Evolutionary conservation across 2,888 invertebrate genomes (phyloP).

Genomic region (Lasioglossum malachurum): DNA sequence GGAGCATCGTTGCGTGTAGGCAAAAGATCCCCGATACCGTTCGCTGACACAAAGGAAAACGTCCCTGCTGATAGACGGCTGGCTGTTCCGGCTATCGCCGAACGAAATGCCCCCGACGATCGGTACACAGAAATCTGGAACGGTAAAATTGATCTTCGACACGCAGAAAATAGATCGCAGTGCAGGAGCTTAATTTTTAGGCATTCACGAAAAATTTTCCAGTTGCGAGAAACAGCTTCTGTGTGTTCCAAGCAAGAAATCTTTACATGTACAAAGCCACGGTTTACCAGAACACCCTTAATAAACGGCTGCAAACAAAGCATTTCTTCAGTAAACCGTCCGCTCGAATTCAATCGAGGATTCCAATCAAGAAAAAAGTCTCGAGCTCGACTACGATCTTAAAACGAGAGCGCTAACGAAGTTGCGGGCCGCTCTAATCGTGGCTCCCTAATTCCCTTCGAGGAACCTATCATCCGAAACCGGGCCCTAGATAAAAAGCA

Average conservation of each 20-base stretch:
- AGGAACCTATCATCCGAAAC: conserved; percentile 25
- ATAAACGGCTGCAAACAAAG: not conserved
- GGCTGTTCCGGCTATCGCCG: conserved; percentile 26
- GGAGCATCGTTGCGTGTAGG: conserved; percentile 41
- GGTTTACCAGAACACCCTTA: not conserved
- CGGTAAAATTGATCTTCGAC: not conserved
- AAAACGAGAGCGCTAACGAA: not conserved
- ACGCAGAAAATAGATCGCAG: not conserved
- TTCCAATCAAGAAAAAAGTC: not conserved
- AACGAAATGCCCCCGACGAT: not conserved
- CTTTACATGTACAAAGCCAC: not conserved
- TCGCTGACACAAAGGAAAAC: conserved; percentile 25
- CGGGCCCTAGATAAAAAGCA: not conserved
- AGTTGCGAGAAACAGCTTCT: not conserved
- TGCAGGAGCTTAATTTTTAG: too few species aligned
- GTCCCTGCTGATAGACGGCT: conserved; percentile 37
- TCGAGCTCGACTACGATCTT: not conserved
- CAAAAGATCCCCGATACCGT: conserved; percentile 24
- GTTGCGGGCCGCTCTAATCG: not conserved
- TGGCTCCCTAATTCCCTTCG: conserved; percentile 22
- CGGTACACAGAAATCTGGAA: not conserved
- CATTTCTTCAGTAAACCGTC: not conserved
- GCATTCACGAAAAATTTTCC: not conserved
- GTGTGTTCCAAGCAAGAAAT: not conserved
- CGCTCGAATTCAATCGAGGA: not conserved